Evolutionary conservation across 2,888 invertebrate genomes (phyloP), one percentile per base, ranked within the genome.

Genomic region (Gisinianus flammeolus): DNA sequence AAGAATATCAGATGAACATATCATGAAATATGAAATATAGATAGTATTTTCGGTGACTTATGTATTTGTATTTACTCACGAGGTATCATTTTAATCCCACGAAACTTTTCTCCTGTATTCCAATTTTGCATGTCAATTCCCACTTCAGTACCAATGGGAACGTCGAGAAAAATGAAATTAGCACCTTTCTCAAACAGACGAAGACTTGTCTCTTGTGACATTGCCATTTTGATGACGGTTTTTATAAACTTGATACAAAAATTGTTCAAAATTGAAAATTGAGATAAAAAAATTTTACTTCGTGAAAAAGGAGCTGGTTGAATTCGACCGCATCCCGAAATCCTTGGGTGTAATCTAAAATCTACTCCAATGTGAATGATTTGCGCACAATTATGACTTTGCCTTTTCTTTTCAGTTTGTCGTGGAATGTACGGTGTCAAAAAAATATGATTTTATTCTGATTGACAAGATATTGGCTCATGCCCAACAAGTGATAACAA

Each of bases 21-120:
- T n/a, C n/a, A n/a, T n/a, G n/a, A n/a, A n/a, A n/a, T n/a, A n/a
- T n/a, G n/a, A n/a, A n/a, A n/a, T n/a, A n/a, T n/a, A n/a, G n/a
- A n/a, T n/a, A n/a, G n/a, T n/a, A n/a, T n/a, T n/a, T n/a, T n/a
- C n/a, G n/a, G n/a, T n/a, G n/a, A n/a, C n/a, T n/a, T n/a, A 87
- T 99, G 98, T 75, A 97, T 88, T 6, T 98, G 98, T 0, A 97
- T n/a, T n/a, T n/a, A n/a, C n/a, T n/a, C n/a, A n/a, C n/a, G 95
- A 0, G 98, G 98, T 85, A 99, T 98, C 97, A 99, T 97, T 90
- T 99, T 99, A 33, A 99, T 91, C 0, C 98, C 99, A 85, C 92
- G 91, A 87, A 99, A 99, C 86, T 94, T 94, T 78, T 94, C 93
- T 2, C 94, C 97, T 0, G 95, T 94, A 81, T 92, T 93, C 94